Evolutionary conservation across 2,113 vertebrate genomes (phyloP).

Genomic region (Labrus mixtus): DNA sequence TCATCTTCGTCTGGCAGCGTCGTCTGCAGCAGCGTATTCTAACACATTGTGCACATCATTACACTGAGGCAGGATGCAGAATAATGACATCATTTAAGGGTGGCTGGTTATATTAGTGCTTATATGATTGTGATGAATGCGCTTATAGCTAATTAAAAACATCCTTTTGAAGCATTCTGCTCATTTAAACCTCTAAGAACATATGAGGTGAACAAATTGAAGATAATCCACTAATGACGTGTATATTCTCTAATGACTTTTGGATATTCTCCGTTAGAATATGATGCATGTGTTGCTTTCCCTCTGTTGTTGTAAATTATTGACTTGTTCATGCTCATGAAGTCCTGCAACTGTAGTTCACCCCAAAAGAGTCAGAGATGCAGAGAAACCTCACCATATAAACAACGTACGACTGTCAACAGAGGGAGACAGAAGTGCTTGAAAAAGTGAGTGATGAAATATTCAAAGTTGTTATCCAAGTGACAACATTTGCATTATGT

Average conservation of each 20-base stretch:
- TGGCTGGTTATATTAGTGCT: slow-evolving; percentile 22
- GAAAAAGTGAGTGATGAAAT: slow-evolving; percentile 33
- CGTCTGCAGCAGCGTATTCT: not conserved
- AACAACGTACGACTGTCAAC: not conserved
- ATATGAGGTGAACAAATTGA: not conserved
- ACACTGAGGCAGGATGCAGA: slow-evolving; percentile 19
- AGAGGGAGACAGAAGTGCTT: slow-evolving; percentile 7
- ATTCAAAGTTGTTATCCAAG: slow-evolving; percentile 19
- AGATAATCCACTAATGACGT: not conserved
- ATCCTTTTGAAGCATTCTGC: not conserved
- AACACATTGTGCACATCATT: slow-evolving; percentile 21
- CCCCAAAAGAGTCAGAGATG: not conserved
- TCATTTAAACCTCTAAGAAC: not conserved
- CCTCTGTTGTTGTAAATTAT: not conserved
- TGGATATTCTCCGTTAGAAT: not conserved
- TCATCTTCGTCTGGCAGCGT: slow-evolving; percentile 3
- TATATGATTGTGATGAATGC: slow-evolving; percentile 21
- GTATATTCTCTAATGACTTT: not conserved
- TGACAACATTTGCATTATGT: slow-evolving; percentile 16
- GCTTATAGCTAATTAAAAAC: slow-evolving; percentile 13
- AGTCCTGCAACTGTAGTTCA: not conserved
- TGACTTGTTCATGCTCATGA: not conserved
- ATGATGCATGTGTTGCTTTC: not conserved
- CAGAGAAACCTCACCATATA: not conserved
- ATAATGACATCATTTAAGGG: slow-evolving; percentile 18